Percentiles rank a stretch among this genome's conserved stretches.
Evolutionary conservation across 1,140 invertebrate genomes (phyloP).

Genomic region (Nephotettix cincticeps): DNA sequence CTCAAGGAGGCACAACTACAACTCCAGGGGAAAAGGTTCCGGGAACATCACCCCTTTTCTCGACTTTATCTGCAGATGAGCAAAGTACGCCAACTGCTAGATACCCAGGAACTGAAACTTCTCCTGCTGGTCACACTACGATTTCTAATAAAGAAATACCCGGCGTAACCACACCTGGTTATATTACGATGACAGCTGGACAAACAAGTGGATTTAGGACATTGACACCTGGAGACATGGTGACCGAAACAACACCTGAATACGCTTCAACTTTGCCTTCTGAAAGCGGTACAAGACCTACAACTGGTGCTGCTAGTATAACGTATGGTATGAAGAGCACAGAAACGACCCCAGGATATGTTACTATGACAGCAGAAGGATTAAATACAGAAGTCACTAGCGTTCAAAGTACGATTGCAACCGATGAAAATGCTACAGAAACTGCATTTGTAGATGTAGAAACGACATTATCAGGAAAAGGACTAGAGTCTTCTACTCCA

Average conservation of each 20-base stretch:
- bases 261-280: background rate
- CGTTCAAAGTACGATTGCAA: background rate
- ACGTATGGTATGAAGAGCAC: background rate
- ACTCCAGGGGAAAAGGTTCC: background rate
- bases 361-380: background rate
- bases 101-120: background rate
- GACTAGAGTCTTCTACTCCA: too few relatives aligned
- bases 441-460: too few relatives aligned
- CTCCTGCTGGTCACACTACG: background rate
- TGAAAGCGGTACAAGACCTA: background rate
- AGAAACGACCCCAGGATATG: background rate
- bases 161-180: background rate
- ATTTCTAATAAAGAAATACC: background rate
- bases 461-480: too few relatives aligned
- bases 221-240: background rate
- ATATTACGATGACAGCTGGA: background rate
- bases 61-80: background rate
- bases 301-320: background rate
- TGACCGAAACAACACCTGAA: background rate
- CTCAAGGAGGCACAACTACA: background rate
- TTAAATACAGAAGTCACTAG: background rate
- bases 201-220: background rate
- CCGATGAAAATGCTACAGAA: too few relatives aligned
- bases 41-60: background rate
- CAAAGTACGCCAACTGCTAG: background rate